phyloP scores from a whole-genome alignment of 2,113 vertebrate genomes.

The Desmodus rotundus region DNA sequence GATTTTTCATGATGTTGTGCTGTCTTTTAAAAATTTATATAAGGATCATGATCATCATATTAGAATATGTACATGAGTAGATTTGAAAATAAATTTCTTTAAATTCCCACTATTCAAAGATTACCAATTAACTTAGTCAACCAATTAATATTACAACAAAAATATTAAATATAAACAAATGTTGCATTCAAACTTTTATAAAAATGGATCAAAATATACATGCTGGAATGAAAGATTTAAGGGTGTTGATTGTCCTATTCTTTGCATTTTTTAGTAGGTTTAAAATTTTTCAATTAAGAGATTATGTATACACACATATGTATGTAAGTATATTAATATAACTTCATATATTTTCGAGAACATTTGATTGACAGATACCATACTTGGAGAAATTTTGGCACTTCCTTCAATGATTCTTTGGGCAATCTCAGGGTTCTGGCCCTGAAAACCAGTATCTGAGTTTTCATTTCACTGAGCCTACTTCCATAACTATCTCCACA shows the following conservation, averaged over 20 bases:
- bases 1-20: background rate
- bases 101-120: background rate
- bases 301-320: background rate
- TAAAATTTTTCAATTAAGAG: background rate
- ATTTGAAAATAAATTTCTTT: background rate
- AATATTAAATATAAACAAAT: background rate
- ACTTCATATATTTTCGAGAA: background rate
- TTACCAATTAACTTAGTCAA: background rate
- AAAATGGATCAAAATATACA: background rate
- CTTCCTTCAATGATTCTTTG: background rate
- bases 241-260: background rate
- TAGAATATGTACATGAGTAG: background rate
- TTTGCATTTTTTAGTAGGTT: slow-evolving; percentile 9
- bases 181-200: background rate
- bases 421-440: background rate
- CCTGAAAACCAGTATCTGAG: background rate
- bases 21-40: background rate
- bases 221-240: background rate
- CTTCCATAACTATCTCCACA: background rate
- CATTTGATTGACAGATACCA: background rate
- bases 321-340: background rate
- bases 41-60: background rate
- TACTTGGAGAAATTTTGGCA: background rate
- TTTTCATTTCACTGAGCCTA: background rate
- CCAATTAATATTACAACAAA: background rate